Conservation (phyloP, 2,113 vertebrate species). For the Oxyura jamaicensis region DNA sequence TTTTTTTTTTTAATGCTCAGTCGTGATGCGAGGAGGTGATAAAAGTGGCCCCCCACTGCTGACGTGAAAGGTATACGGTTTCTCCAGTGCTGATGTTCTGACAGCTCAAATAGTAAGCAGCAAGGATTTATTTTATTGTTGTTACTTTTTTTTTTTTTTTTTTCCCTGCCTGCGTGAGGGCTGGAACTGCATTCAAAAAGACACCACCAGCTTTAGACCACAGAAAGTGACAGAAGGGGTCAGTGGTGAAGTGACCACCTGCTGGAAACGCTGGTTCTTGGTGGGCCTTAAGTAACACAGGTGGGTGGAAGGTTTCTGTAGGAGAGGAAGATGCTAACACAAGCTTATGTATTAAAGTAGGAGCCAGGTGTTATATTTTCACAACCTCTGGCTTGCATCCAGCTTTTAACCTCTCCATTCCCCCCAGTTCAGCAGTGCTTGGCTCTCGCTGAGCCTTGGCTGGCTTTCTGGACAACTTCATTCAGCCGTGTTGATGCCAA, state of each 20-base stretch:
- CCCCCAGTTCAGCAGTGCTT: not conserved
- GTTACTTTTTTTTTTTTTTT: not conserved
- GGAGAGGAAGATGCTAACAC: not conserved
- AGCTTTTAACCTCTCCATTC: not conserved
- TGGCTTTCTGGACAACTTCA: not conserved
- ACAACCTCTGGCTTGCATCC: not conserved
- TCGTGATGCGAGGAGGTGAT: not conserved
- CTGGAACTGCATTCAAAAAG: not conserved
- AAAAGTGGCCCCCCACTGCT: not conserved
- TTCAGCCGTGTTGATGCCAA: not conserved
- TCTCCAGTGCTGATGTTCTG: not conserved
- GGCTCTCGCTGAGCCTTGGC: not conserved
- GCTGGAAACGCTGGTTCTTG: not conserved
- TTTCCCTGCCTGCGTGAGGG: not conserved
- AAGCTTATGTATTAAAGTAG: not conserved
- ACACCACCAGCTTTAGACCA: not conserved
- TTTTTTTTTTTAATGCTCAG: not conserved
- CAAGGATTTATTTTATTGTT: not conserved
- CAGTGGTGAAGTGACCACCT: not conserved
- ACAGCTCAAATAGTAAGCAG: not conserved
- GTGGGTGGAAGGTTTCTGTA: not conserved
- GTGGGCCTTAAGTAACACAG: not conserved
- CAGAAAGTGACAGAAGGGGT: not conserved
- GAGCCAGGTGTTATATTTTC: not conserved
- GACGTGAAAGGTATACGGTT: conserved; percentile 1